Evolutionary conservation across 2,888 invertebrate genomes (phyloP).

Genomic region (Hyles lineata): DNA sequence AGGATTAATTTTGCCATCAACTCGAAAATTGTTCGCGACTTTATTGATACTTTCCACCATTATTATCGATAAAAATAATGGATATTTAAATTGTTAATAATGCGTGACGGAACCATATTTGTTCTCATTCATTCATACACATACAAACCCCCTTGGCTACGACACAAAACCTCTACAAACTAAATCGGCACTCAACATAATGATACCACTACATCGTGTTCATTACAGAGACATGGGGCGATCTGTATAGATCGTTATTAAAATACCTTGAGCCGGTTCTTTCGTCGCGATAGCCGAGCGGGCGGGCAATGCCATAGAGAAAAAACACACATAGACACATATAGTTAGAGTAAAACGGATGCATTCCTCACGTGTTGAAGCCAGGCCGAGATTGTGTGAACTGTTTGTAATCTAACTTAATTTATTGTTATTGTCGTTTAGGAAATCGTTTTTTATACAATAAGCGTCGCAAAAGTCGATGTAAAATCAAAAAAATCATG

Average conservation of each 20-base stretch:
- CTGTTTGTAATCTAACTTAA: background rate
- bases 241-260: slow-evolving; percentile 50
- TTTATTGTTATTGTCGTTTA: no score
- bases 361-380: slow-evolving; percentile 65
- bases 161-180: slow-evolving; percentile 80
- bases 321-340: slow-evolving; percentile 88
- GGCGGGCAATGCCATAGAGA: slow-evolving; percentile 89
- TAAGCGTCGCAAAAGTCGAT: no score
- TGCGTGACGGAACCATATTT: slow-evolving; percentile 64
- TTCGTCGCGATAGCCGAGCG: slow-evolving; percentile 86
- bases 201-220: slow-evolving; percentile 71
- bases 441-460: background rate
- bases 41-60: background rate
- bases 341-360: slow-evolving; percentile 86
- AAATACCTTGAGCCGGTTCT: slow-evolving; percentile 85
- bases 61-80: background rate
- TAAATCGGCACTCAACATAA: slow-evolving; percentile 73
- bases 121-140: slow-evolving; percentile 67
- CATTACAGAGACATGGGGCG: slow-evolving; percentile 46
- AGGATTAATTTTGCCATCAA: no score
- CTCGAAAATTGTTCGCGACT: background rate
- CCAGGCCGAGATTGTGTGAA: slow-evolving; percentile 12
- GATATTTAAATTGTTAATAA: background rate
- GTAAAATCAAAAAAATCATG: no score
- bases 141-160: slow-evolving; percentile 84